Evolutionary conservation across 2,113 vertebrate species (phyloP).

Genomic region (Turnix velox): DNA sequence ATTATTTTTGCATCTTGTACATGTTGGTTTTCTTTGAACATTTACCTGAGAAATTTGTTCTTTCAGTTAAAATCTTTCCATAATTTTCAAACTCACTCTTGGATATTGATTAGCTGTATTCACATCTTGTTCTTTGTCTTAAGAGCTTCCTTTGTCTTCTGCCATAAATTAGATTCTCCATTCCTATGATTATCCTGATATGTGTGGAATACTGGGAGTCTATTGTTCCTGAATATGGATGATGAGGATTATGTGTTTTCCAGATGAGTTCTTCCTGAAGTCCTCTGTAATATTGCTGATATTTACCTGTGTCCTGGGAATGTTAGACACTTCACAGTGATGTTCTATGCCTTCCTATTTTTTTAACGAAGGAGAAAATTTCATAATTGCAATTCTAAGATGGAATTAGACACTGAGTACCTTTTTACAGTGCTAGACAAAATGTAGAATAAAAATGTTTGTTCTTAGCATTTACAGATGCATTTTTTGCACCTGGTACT

Average conservation of each 20-base stretch:
- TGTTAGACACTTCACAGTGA: background rate
- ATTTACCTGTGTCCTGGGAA: background rate
- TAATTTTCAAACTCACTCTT: background rate
- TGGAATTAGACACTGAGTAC: background rate
- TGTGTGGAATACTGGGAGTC: background rate
- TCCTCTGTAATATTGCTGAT: background rate
- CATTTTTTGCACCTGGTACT: background rate
- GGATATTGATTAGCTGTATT: background rate
- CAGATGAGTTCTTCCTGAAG: background rate
- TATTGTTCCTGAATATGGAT: background rate
- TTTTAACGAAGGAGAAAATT: background rate
- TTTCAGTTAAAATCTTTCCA: background rate
- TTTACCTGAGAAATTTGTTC: background rate
- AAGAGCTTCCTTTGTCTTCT: background rate
- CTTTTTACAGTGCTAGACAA: background rate
- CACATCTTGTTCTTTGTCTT: background rate
- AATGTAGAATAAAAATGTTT: background rate
- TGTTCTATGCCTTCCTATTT: background rate
- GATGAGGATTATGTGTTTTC: background rate
- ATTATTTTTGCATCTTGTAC: background rate
- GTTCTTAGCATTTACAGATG: background rate
- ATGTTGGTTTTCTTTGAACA: background rate
- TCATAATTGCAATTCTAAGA: background rate
- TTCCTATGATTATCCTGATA: background rate
- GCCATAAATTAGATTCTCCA: background rate